These are phyloP conservation scores for Chaetorhynchus papuensis DNA, from an alignment of 2,113 vertebrate genomes.

Conservation along the genomic window DNA sequence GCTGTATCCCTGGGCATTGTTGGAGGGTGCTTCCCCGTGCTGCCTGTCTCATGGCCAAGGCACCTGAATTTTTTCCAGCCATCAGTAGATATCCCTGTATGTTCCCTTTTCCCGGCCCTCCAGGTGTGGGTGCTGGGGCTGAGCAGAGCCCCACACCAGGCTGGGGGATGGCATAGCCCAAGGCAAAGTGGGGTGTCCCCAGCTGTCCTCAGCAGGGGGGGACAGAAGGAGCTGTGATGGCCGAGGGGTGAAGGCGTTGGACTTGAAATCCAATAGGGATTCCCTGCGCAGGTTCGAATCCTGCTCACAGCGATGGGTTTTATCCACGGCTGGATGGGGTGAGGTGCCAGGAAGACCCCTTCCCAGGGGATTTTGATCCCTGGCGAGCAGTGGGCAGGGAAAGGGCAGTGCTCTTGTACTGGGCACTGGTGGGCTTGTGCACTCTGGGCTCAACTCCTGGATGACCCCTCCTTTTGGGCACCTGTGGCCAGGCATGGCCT, in stretches of 20 bases:
- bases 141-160: neutral
- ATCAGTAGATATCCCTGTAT: neutral
- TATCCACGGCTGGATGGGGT: rapidly evolving
- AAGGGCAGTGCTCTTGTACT: rapidly evolving
- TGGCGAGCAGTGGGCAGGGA: neutral
- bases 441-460: neutral
- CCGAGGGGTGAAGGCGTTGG: neutral
- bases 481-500: too few relatives aligned
- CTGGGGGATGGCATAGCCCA: too few relatives aligned
- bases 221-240: rapidly evolving
- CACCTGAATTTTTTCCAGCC: neutral
- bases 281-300: neutral
- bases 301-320: neutral
- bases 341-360: rapidly evolving
- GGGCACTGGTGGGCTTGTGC: rapidly evolving
- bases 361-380: rapidly evolving
- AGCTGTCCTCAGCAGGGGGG: rapidly evolving
- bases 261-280: neutral
- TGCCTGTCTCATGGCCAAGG: neutral
- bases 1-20: neutral
- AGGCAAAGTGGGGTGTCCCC: rapidly evolving
- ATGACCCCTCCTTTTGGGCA: neutral
- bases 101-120: rapidly evolving
- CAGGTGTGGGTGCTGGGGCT: neutral
- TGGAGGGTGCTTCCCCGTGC: neutral